Conservation (phyloP, 2,113 vertebrate species). For the Nyctereutes procyonoides region DNA sequence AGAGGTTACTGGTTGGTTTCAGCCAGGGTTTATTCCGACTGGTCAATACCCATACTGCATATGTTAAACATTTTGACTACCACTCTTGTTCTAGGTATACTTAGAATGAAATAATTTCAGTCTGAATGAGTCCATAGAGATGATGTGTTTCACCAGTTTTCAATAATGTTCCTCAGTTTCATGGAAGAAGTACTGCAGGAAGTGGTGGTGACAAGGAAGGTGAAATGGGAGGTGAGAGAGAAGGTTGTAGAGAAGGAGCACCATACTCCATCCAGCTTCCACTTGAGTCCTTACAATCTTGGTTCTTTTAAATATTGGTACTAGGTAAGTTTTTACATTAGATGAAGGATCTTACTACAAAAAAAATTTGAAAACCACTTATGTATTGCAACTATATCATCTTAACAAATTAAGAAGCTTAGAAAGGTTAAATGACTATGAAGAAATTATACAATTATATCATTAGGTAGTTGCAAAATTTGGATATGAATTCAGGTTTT, state of each 20-base stretch:
- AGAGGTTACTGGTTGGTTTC: not conserved
- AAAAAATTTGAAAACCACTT: not conserved
- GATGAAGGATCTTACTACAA: not conserved
- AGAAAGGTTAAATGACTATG: not conserved
- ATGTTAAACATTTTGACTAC: not conserved
- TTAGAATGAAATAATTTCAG: not conserved
- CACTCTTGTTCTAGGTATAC: not conserved
- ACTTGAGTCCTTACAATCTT: not conserved
- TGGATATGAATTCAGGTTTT: not conserved
- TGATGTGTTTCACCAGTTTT: not conserved
- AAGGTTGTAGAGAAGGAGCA: not conserved
- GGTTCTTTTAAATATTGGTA: not conserved
- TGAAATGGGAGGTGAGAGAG: not conserved
- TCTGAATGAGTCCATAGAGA: not conserved
- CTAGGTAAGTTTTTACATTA: not conserved
- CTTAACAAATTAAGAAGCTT: not conserved
- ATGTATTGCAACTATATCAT: not conserved
- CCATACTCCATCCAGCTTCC: not conserved
- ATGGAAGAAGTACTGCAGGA: not conserved
- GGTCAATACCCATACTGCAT: not conserved
- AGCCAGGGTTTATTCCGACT: not conserved
- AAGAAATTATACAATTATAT: not conserved
- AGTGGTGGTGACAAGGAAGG: not conserved
- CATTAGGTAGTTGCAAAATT: not conserved
- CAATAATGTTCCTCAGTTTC: not conserved